Base-by-base conservation (phyloP, 2,888 invertebrate genomes). In the Tridacna crocea region DNA sequence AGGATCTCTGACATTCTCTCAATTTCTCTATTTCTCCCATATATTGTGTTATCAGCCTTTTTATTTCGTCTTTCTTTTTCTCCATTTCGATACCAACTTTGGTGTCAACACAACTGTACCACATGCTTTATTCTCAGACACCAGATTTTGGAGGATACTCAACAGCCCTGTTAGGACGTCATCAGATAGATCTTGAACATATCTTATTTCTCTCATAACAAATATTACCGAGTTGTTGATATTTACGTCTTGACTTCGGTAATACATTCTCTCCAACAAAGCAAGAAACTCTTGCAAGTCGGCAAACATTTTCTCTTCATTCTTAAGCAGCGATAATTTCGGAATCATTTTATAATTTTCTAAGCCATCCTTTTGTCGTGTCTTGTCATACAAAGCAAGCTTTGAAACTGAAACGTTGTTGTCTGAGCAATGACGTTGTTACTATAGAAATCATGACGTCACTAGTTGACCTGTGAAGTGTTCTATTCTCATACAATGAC, bases 261-360 rank as follows among this genome's bases (percentile, higher is more conserved):
- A 27, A 10, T 26, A 65, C 24, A 26, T 11, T 0, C 19, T 65
- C 15, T 26, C 65, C 26, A 65, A 26, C 17, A 13, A 26, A 24
- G 65, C 15, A 11, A 65, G 11, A 36, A 26, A 65, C 65, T n/a
- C n/a, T 19, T 24, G 19, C 24, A 60, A n/a, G n/a, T 60, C 60
- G 60, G 24, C n/a, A n/a, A 19, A 60, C n/a, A 60, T 22, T 24
- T 60, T 60, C 6, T 60, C n/a, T 60, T 60, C 60, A 24, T 60
- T 24, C n/a, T 60, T 60, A 15, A 60, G n/a, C n/a, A 60, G 24
- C 11, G 60, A 60, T 60, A 60, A 60, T 60, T 60, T 60, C n/a
- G 60, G 60, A 60, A 60, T 60, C n/a, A n/a, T 0, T 19, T 60
- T 12, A 60, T 60, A 2, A 15, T n/a, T 11, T 22, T 60, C n/a